Conservation (phyloP, 92 coral and sea anemone species). For the Phenganax marumi region DNA sequence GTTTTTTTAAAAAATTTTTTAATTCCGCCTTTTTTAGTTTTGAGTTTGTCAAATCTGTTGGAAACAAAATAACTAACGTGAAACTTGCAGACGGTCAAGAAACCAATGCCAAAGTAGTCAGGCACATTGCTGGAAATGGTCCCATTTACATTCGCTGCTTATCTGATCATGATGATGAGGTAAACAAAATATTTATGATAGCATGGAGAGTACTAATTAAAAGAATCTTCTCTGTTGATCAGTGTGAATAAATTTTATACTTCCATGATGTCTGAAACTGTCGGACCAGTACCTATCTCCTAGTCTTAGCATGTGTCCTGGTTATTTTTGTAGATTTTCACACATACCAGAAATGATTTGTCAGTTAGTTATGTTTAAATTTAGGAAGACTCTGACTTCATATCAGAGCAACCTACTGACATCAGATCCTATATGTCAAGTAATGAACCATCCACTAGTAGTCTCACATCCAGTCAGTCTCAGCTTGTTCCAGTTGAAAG, state of each 20-base stretch:
- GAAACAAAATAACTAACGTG: slow-evolving; percentile 43
- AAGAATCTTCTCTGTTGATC: no score
- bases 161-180: neutral
- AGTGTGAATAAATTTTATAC: no score
- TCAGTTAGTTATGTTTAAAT: neutral
- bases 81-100: slow-evolving; percentile 58
- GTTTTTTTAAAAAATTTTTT: no score
- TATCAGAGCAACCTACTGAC: neutral
- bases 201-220: neutral
- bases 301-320: no score
- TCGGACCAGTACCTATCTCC: no score
- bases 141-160: slow-evolving; percentile 44
- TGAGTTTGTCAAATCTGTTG: slow-evolving; percentile 55
- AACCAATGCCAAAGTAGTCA: slow-evolving; percentile 51
- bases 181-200: neutral
- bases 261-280: no score
- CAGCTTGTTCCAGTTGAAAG: no score
- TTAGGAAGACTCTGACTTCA: neutral
- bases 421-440: no score
- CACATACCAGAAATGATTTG: neutral
- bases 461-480: neutral
- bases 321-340: no score
- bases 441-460: neutral
- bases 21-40: slow-evolving; percentile 18
- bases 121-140: slow-evolving; percentile 55